Conservation (phyloP, 2,888 invertebrate genomes). For the Apeira syringaria region DNA sequence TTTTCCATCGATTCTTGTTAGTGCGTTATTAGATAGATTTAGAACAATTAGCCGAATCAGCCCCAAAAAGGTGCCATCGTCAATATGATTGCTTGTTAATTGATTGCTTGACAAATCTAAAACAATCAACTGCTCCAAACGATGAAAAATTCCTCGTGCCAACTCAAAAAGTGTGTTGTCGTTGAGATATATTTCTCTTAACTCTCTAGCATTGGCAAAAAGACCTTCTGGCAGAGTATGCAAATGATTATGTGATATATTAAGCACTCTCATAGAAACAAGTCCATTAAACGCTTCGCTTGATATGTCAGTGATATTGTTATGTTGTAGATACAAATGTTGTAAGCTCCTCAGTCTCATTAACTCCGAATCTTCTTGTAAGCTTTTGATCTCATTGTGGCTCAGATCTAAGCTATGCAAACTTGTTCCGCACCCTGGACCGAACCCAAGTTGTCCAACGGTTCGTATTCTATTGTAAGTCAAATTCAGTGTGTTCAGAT, state of each 20-base stretch:
- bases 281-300: slow-evolving; percentile 91
- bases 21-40: slow-evolving; percentile 93
- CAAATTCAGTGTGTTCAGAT: slow-evolving; percentile 92
- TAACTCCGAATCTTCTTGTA: slow-evolving; percentile 90
- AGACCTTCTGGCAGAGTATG: slow-evolving; percentile 91
- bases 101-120: slow-evolving; percentile 94
- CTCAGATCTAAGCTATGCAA: slow-evolving; percentile 91
- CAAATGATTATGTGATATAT: slow-evolving; percentile 93
- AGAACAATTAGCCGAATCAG: slow-evolving; percentile 92
- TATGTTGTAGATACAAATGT: slow-evolving; percentile 91
- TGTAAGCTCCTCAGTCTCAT: slow-evolving; percentile 90
- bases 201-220: slow-evolving; percentile 91
- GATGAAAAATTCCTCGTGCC: slow-evolving; percentile 92
- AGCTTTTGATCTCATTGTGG: slow-evolving; percentile 88
- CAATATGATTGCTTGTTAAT: slow-evolving; percentile 92
- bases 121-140: slow-evolving; percentile 92
- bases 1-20: slow-evolving; percentile 91
- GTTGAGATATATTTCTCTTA: slow-evolving; percentile 92
- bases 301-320: slow-evolving; percentile 91
- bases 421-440: slow-evolving; percentile 86
- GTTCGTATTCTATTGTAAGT: slow-evolving; percentile 92
- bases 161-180: slow-evolving; percentile 93
- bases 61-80: slow-evolving; percentile 93
- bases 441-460: slow-evolving; percentile 90
- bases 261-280: slow-evolving; percentile 90